Percentiles rank a stretch among this genome's conserved stretches.
phyloP scores from a whole-genome alignment of 2,888 invertebrate species.

The Drosophila kambysellisi region DNA sequence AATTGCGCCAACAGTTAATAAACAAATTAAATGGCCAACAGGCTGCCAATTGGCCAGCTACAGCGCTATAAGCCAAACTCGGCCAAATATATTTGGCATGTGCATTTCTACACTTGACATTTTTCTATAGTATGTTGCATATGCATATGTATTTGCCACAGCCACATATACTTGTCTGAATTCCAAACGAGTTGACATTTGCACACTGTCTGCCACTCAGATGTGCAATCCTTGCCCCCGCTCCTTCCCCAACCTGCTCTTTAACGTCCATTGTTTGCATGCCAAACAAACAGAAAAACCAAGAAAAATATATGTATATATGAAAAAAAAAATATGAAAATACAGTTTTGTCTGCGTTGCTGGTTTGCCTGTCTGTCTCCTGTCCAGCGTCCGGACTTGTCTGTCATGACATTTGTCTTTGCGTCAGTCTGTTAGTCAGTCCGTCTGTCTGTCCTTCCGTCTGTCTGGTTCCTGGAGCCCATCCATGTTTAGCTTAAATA shows the following conservation, averaged over 20 bases:
- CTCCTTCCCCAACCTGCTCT: neutral
- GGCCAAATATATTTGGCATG: conserved; percentile 56
- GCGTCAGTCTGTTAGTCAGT: conserved; percentile 19
- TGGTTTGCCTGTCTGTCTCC: conserved; percentile 33
- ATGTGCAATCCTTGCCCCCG: conserved; percentile 53
- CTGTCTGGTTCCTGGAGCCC: conserved; percentile 36
- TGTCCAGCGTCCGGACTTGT: conserved; percentile 56
- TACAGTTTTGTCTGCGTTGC: conserved; percentile 55
- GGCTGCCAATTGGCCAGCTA: conserved; percentile 53
- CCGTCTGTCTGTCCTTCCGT: neutral
- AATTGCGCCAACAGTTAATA: conserved; percentile 62
- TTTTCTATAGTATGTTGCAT: conserved; percentile 12
- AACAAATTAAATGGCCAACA: conserved; percentile 60
- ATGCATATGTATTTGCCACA: conserved; percentile 22
- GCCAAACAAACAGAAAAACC: conserved; percentile 28
- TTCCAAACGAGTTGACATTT: conserved; percentile 76
- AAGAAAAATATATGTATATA: conserved; percentile 1
- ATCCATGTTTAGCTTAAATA: conserved; percentile 69
- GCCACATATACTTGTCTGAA: conserved; percentile 51
- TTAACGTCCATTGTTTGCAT: conserved; percentile 53
- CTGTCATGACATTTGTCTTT: conserved; percentile 61
- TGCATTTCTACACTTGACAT: conserved; percentile 44
- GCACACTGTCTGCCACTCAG: conserved; percentile 78
- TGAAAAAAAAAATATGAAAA: conserved; percentile 12
- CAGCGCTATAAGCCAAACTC: conserved; percentile 10